Percentiles rank a stretch among this genome's conserved stretches.
Conservation (phyloP, 2,113 vertebrate genomes). For the Bufo bufo region DNA sequence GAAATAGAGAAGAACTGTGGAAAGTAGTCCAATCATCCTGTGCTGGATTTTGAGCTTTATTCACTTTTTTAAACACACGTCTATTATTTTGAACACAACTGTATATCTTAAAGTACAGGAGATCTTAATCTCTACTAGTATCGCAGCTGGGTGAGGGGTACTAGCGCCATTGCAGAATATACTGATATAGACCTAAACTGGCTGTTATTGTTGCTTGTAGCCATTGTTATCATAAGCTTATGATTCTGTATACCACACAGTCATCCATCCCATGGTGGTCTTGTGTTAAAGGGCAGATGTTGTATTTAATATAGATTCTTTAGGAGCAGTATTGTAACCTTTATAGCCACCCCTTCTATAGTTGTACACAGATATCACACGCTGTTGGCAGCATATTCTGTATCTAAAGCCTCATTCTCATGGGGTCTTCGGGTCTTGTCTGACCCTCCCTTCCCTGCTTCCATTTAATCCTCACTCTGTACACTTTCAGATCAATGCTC, state of each 20-base stretch:
- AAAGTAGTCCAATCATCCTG: too few species aligned
- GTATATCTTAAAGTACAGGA: too few species aligned
- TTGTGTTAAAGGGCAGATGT: background rate
- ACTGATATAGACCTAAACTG: background rate
- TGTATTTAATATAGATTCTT: background rate
- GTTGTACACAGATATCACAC: constrained; percentile 21
- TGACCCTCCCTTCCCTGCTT: constrained; percentile 50
- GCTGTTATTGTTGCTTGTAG: background rate
- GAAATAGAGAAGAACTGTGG: too few species aligned
- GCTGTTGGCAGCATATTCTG: constrained; percentile 33
- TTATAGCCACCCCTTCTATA: constrained; percentile 2
- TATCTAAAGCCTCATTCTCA: constrained; percentile 43
- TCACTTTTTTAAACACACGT: too few species aligned
- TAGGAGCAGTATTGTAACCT: background rate
- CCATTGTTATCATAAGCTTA: background rate
- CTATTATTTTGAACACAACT: too few species aligned
- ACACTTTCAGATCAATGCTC: constrained; percentile 56
- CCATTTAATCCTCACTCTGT: constrained; percentile 50
- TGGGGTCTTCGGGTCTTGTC: constrained; percentile 39
- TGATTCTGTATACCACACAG: background rate
- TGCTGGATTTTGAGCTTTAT: too few species aligned
- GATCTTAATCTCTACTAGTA: too few species aligned
- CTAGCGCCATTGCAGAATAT: background rate
- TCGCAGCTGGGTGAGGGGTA: too few species aligned
- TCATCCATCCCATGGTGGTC: background rate